Conservation (phyloP, 1,140 invertebrate species). For the Drosophila carrolli region DNA sequence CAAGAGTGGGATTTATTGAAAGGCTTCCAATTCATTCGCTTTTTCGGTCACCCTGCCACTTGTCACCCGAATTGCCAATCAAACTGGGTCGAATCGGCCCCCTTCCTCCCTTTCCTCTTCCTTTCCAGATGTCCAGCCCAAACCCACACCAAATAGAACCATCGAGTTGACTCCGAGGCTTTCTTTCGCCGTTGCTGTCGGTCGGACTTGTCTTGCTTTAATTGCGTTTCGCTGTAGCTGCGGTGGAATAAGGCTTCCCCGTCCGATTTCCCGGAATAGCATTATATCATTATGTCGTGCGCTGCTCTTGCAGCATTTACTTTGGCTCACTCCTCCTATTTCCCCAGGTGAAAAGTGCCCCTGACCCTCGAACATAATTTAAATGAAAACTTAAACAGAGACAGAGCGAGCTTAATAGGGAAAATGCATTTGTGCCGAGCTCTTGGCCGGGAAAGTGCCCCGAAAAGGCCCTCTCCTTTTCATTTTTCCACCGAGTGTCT, state of each 20-base stretch:
- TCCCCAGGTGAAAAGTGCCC: constrained; percentile 39
- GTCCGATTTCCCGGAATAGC: constrained; percentile 2
- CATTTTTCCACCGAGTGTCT: constrained; percentile 1
- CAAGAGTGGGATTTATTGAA: constrained; percentile 6
- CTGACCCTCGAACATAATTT: constrained; percentile 41
- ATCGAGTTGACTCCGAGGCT: constrained; percentile 5
- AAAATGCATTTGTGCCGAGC: constrained; percentile 71
- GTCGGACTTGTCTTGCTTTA: constrained; percentile 61
- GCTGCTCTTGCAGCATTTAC: neutral
- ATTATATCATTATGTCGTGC: constrained; percentile 13
- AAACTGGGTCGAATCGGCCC: constrained; percentile 3
- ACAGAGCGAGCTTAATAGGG: constrained; percentile 55
- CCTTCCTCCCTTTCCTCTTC: too few relatives aligned
- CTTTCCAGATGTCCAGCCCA: neutral
- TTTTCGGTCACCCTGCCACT: constrained; percentile 11
- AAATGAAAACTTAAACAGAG: constrained; percentile 53
- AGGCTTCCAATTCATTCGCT: constrained; percentile 20
- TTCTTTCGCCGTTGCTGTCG: constrained; percentile 1
- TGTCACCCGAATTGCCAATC: constrained; percentile 43
- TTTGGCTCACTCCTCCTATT: neutral
- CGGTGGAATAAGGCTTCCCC: constrained; percentile 45
- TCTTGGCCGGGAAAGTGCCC: constrained; percentile 50
- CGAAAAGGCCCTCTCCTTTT: constrained; percentile 24
- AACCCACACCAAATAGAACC: neutral
- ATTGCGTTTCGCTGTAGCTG: constrained; percentile 75